A percentile compares a stretch with the other conserved stretches of the same genome.
These are phyloP conservation scores for Tachina fera DNA, from an alignment of 2,888 invertebrate genomes.

Conservation along the genomic window DNA sequence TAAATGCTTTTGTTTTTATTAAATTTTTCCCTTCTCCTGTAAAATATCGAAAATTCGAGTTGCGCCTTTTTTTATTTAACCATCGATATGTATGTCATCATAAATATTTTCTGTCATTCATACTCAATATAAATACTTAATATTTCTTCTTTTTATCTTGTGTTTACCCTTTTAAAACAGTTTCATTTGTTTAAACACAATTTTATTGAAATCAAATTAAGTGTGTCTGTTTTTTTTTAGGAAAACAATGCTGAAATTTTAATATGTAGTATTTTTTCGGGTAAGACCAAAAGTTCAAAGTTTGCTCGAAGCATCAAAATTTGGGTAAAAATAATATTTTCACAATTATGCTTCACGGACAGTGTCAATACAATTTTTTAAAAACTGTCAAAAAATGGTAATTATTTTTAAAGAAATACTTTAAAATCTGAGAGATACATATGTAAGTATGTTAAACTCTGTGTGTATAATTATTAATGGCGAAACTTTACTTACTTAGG, in stretches of 20 bases:
- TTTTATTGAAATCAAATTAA: constrained; percentile 20
- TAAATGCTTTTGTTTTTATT: too few species aligned
- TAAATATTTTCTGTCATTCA: background rate
- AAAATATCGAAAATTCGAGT: too few species aligned
- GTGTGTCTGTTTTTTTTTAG: background rate
- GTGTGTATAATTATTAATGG: constrained; percentile 32
- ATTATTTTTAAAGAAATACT: constrained; percentile 19
- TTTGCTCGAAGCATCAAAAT: constrained; percentile 47
- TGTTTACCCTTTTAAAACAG: constrained; percentile 62
- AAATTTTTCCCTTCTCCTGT: too few species aligned
- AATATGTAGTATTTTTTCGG: background rate
- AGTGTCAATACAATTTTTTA: constrained; percentile 41
- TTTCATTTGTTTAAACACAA: constrained; percentile 64
- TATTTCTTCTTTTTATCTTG: background rate
- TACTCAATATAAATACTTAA: background rate
- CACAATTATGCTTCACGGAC: constrained; percentile 54
- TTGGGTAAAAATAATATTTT: constrained; percentile 67
- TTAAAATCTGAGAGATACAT: constrained; percentile 6
- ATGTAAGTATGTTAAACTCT: constrained; percentile 12
- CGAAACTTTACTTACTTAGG: background rate
- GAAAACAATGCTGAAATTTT: background rate
- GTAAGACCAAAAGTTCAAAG: constrained; percentile 14
- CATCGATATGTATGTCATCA: background rate
- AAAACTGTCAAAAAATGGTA: constrained; percentile 30
- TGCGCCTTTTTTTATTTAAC: too few species aligned